Conservation (phyloP, 2,888 invertebrate species). For the Syritta pipiens region DNA sequence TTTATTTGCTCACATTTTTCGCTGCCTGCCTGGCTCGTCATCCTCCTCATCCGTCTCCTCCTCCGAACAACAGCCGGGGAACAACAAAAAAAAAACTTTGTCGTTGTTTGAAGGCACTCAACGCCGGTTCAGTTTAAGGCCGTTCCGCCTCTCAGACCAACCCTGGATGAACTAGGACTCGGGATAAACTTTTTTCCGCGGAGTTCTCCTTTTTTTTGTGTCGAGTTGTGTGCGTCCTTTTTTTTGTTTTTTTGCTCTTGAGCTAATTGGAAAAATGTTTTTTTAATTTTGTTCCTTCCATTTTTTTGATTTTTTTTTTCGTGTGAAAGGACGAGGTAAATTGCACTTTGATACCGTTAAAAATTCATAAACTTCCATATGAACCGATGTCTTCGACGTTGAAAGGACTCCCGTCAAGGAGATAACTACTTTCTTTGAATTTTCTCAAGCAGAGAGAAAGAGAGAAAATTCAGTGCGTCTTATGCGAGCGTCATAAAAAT, state of each 20-base stretch:
- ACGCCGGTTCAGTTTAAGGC: neutral
- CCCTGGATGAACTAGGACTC: conserved; percentile 10
- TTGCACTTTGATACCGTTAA: conserved; percentile 26
- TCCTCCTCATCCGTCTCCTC: too few species aligned
- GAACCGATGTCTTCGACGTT: neutral
- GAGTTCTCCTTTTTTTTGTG: conserved; percentile 2
- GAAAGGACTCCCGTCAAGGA: too few species aligned
- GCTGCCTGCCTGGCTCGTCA: too few species aligned
- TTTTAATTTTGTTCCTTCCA: conserved; percentile 49
- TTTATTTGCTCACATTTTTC: conserved; percentile 11
- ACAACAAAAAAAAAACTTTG: conserved; percentile 18
- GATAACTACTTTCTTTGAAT: neutral
- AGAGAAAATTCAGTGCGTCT: too few species aligned
- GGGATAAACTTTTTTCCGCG: conserved; percentile 21
- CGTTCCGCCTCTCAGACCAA: conserved; percentile 6
- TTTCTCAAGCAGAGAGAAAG: too few species aligned
- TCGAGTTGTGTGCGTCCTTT: too few species aligned
- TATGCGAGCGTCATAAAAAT: too few species aligned
- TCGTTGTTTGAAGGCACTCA: conserved; percentile 7
- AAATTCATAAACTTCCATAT: conserved; percentile 17
- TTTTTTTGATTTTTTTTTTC: conserved; percentile 12
- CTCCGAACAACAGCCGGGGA: too few species aligned
- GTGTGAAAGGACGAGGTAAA: neutral
- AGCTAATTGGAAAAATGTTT: conserved; percentile 54
- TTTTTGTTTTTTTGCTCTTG: neutral